Conservation (phyloP, 2,113 vertebrate species). For the human (Homo sapiens) region GRCh38 chr3:175249001-175249500, state of each 20-base stretch:
- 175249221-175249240: neutral
- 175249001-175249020: neutral
- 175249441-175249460: neutral
- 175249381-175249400: neutral
- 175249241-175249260: neutral
- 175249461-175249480: neutral
- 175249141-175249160: neutral
- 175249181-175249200: neutral
- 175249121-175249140: neutral
- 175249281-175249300: neutral
- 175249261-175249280: neutral
- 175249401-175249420: neutral
- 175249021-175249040: neutral
- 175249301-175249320: neutral
- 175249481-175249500: neutral
- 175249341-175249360: neutral
- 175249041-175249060: neutral
- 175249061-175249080: neutral
- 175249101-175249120: neutral
- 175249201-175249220: neutral
- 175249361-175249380: neutral
- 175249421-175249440: neutral
- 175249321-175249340: neutral
- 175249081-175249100: neutral
- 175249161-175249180: neutral